Conservation (phyloP, 1,140 invertebrate species). For the Pseudoatta argentina region DNA sequence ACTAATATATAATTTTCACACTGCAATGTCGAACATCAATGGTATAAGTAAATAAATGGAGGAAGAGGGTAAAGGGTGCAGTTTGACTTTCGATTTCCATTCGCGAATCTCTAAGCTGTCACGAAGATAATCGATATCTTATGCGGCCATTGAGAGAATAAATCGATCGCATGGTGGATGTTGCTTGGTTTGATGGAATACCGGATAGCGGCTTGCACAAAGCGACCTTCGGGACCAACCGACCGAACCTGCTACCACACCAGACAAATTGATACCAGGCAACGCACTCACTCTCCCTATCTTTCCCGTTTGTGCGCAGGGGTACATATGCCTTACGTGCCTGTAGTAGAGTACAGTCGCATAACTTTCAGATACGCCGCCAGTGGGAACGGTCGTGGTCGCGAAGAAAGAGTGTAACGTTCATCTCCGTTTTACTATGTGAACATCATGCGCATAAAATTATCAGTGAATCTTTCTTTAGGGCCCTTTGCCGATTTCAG, state of each 20-base stretch:
- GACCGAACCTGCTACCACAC: slow-evolving; percentile 79
- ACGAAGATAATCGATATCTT: slow-evolving; percentile 83
- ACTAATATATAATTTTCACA: not conserved
- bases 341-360: slow-evolving; percentile 70
- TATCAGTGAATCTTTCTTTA: slow-evolving; percentile 9
- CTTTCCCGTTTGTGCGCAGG: slow-evolving; percentile 71
- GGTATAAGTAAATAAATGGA: not conserved
- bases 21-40: not conserved
- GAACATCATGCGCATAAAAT: slow-evolving; percentile 37
- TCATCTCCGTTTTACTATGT: slow-evolving; percentile 36
- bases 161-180: slow-evolving; percentile 82
- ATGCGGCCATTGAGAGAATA: slow-evolving; percentile 78
- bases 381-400: slow-evolving; percentile 64
- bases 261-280: slow-evolving; percentile 85
- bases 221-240: slow-evolving; percentile 82
- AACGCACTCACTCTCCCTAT: slow-evolving; percentile 83
- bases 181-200: slow-evolving; percentile 84
- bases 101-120: slow-evolving; percentile 58
- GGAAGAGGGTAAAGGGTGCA: not conserved
- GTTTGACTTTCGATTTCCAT: slow-evolving; percentile 70
- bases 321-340: slow-evolving; percentile 69
- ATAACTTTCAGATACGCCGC: slow-evolving; percentile 72
- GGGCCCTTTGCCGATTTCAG: not conserved
- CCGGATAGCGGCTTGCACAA: slow-evolving; percentile 85
- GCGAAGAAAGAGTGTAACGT: not conserved